These are phyloP conservation scores for Acrobasis consociella DNA, from an alignment of 2,888 invertebrate genomes.

Conservation along the genomic window DNA sequence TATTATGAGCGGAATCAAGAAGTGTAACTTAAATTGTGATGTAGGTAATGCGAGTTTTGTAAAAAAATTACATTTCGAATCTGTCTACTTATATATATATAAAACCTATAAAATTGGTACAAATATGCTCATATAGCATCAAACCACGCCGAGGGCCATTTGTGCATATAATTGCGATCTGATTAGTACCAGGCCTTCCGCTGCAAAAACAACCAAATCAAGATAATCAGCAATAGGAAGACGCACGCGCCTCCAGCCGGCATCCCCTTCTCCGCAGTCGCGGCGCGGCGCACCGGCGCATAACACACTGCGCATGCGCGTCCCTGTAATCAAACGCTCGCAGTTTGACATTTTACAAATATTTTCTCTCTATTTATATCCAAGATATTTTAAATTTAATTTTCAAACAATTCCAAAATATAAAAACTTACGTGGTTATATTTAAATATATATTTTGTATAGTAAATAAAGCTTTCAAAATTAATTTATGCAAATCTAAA, in stretches of 20 bases:
- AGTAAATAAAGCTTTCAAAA: too few relatives aligned
- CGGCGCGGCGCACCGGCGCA: conserved; percentile 53
- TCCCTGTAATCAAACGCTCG: conserved; percentile 30
- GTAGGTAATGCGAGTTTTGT: too few relatives aligned
- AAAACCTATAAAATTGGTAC: too few relatives aligned
- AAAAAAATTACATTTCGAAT: too few relatives aligned
- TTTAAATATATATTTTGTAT: too few relatives aligned
- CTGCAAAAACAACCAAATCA: conserved; percentile 39
- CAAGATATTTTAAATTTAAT: neutral
- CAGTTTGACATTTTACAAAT: conserved; percentile 28
- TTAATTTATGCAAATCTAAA: neutral
- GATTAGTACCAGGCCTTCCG: conserved; percentile 26
- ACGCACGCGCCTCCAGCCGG: conserved; percentile 38
- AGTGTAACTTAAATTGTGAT: too few relatives aligned
- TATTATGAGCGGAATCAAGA: too few relatives aligned
- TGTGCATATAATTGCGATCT: conserved; percentile 47
- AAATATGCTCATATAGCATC: neutral
- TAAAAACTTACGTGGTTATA: too few relatives aligned
- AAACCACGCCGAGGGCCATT: conserved; percentile 18
- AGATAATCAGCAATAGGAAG: conserved; percentile 44
- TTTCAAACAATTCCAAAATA: neutral
- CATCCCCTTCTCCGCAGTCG: conserved; percentile 47
- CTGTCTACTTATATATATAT: too few relatives aligned
- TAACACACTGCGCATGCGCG: conserved; percentile 48
- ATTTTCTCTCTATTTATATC: too few relatives aligned